These are phyloP conservation scores for Morus bassanus DNA, from an alignment of 2,797 vertebrate species.

Conservation along the genomic window DNA sequence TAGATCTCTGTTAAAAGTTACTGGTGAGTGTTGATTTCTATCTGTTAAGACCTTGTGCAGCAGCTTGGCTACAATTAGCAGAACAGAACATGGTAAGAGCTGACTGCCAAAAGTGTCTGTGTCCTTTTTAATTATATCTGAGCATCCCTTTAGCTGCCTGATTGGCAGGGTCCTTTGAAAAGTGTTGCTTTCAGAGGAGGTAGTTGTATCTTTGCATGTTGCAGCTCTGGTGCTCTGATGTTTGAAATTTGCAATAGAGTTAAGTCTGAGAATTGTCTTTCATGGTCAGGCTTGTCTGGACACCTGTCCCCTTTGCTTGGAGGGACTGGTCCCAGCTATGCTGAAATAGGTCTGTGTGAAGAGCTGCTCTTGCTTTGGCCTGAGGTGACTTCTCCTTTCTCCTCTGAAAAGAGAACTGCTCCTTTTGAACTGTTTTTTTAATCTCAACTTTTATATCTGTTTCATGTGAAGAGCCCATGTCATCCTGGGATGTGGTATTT, in stretches of 20 bases:
- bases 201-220: neutral
- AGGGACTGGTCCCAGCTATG: neutral
- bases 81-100: neutral
- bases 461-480: neutral
- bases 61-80: neutral
- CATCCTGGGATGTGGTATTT: neutral
- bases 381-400: neutral
- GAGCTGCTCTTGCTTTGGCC: neutral
- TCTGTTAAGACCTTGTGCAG: fast-evolving
- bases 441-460: neutral
- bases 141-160: neutral
- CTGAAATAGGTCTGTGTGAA: neutral
- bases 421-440: neutral
- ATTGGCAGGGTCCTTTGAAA: neutral
- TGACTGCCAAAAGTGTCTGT: neutral
- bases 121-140: neutral
- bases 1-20: neutral
- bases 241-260: neutral
- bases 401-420: neutral
- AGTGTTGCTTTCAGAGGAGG: neutral
- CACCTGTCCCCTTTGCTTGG: fast-evolving
- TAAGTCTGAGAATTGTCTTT: neutral
- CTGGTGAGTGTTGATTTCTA: neutral
- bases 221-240: neutral
- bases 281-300: neutral